Conservation (phyloP, 2,797 vertebrate species). For the Anabas testudineus region DNA sequence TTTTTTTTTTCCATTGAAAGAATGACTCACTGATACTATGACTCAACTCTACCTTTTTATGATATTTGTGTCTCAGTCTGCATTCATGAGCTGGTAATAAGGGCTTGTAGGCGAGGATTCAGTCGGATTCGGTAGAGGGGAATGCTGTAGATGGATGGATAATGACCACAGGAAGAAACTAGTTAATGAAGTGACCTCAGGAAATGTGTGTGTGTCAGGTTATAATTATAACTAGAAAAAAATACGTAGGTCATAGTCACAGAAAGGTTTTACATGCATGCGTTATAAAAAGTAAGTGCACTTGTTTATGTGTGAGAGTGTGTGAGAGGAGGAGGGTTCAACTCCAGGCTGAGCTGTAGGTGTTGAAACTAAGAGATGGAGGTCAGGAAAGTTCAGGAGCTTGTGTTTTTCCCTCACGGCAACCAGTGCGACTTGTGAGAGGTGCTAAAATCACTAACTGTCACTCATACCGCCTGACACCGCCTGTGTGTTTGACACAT, state of each 20-base stretch:
- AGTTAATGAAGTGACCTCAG: background rate
- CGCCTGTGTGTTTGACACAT: background rate
- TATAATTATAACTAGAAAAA: too few relatives aligned
- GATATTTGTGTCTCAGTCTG: background rate
- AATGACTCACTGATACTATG: background rate
- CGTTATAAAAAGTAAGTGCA: background rate
- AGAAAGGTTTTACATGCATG: background rate
- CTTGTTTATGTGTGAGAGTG: background rate
- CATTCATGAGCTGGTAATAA: constrained; percentile 7
- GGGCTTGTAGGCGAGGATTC: background rate
- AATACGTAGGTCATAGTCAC: background rate
- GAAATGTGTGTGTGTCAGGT: too few relatives aligned
- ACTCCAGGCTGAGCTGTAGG: constrained; percentile 9
- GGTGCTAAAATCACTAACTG: constrained; percentile 37
- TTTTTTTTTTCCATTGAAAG: background rate
- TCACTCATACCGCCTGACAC: constrained; percentile 6
- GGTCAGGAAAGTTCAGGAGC: constrained; percentile 36
- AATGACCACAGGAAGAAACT: constrained; percentile 1
- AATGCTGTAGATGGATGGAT: constrained; percentile 2
- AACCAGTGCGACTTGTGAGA: background rate
- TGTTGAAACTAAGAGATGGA: constrained; percentile 40
- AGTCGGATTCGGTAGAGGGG: constrained; percentile 1
- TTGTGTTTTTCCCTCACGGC: constrained; percentile 27
- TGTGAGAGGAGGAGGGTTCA: constrained; percentile 7
- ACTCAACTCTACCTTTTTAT: background rate